Evolutionary conservation across 2,888 invertebrate species (phyloP).

Genomic region (Glyphotaelius pellucidus): DNA sequence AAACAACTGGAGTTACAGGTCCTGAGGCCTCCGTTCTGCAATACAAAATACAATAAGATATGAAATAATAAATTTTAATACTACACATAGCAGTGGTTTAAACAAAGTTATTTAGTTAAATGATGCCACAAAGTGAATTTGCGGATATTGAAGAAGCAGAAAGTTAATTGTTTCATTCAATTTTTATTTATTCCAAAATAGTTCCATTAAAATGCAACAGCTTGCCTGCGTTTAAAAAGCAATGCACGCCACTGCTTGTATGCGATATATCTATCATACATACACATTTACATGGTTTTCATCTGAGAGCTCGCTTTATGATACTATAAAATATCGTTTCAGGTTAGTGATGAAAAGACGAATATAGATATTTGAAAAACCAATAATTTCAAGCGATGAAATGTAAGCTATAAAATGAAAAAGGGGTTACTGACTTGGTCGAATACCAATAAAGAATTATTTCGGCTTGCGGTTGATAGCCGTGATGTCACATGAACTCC

Average conservation of each 20-base stretch:
- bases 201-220: neutral
- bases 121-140: too few relatives aligned
- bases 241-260: neutral
- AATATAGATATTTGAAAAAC: conserved; percentile 31
- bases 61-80: too few relatives aligned
- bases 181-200: neutral
- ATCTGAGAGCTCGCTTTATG: neutral
- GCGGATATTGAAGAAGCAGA: too few relatives aligned
- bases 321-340: conserved; percentile 24
- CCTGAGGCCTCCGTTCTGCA: too few relatives aligned
- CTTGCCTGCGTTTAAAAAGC: neutral
- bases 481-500: too few relatives aligned
- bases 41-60: too few relatives aligned
- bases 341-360: conserved; percentile 33
- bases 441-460: neutral
- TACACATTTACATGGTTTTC: neutral
- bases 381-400: neutral
- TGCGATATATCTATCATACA: neutral
- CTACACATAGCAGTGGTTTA: too few relatives aligned
- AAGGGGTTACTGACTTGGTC: neutral
- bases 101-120: too few relatives aligned
- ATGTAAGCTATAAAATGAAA: conserved; percentile 27
- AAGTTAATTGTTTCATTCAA: too few relatives aligned
- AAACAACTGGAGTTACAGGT: too few relatives aligned
- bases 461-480: neutral